Base-by-base conservation (phyloP, 2,797 vertebrate species). In the Buphagus erythrorhynchus region DNA sequence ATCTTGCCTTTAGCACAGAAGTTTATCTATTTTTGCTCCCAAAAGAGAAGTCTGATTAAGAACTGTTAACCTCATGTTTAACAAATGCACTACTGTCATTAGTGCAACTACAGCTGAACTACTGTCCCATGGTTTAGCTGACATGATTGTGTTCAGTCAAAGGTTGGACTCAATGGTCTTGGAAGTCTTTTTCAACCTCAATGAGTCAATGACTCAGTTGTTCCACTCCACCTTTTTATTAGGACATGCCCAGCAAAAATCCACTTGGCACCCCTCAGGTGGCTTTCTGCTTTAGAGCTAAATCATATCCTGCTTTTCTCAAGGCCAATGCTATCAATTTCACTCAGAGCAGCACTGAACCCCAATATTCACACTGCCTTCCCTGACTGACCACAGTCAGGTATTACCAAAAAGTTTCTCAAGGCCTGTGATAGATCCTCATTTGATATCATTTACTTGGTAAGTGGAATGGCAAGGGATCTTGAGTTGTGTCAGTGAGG, bases 401-500 rank as follows among this genome's bases (percentile, higher is more conserved):
- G 7, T 11, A 68, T 5, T 19, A 54, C 16, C 68, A 43, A 48
- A 31, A 67, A 35, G 22, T 51, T 76, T 42, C n/a, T 71, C 46
- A n/a, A 42, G 9, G 38, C 48, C 52, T 45, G 31, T 11, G 18
- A 35, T 0, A 69, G 16, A 38, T 12, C 12, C 40, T n/a, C 28
- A 25, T 33, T 71, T 52, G 61, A 16, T 17, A 20, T 4, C 0
- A 54, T 43, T 42, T 59, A 12, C 16, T 52, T 24, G 13, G 6
- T 40, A 25, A 74, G 16, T 1, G 11, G 59, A 49, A 65, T 5
- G 2, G 35, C n/a, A 85, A 86, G 52, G 29, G 40, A 52, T 38
- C 20, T 66, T 11, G 21, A 66, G 21, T 14, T 3, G 0, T 13
- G 25, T 31, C 0, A 0, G 11, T 26, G 13, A 78, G 13, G 33